These are phyloP conservation scores for Hymenopus coronatus DNA, from an alignment of 2,888 invertebrate species.

Conservation along the genomic window DNA sequence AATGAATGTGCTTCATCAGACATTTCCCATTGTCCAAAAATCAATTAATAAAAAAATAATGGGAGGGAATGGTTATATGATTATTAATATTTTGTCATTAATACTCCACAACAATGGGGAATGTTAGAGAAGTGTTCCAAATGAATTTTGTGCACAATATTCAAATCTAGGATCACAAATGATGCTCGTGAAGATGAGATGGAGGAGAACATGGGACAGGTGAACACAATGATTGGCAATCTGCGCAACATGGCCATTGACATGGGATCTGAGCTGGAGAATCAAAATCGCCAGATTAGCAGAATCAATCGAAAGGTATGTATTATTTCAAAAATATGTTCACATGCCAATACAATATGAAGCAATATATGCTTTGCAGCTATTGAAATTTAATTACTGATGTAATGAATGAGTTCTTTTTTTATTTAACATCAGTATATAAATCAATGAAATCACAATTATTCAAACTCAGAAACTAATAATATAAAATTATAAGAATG, in stretches of 20 bases:
- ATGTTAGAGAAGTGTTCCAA: not conserved
- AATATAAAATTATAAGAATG: too few relatives aligned
- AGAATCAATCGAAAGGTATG: constrained; percentile 64
- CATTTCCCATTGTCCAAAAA: not conserved
- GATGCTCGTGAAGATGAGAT: constrained; percentile 65
- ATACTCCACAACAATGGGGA: not conserved
- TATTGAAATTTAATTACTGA: too few relatives aligned
- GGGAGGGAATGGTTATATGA: not conserved
- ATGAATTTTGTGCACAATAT: not conserved
- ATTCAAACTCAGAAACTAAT: too few relatives aligned
- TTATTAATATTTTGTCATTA: not conserved
- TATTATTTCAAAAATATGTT: not conserved
- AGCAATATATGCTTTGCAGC: too few relatives aligned
- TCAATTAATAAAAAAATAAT: not conserved
- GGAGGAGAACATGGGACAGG: constrained; percentile 63
- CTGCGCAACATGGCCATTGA: constrained; percentile 66
- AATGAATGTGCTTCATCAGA: not conserved
- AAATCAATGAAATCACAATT: too few relatives aligned
- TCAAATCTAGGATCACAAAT: constrained; percentile 55
- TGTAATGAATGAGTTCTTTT: too few relatives aligned
- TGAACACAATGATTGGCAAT: constrained; percentile 62
- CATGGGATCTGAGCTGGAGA: constrained; percentile 60
- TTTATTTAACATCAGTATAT: too few relatives aligned
- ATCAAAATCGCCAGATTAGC: constrained; percentile 60
- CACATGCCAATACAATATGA: not conserved